These are phyloP conservation scores for Synanthedon tipuliformis DNA, from an alignment of 2,888 invertebrate species.

Conservation along the genomic window DNA sequence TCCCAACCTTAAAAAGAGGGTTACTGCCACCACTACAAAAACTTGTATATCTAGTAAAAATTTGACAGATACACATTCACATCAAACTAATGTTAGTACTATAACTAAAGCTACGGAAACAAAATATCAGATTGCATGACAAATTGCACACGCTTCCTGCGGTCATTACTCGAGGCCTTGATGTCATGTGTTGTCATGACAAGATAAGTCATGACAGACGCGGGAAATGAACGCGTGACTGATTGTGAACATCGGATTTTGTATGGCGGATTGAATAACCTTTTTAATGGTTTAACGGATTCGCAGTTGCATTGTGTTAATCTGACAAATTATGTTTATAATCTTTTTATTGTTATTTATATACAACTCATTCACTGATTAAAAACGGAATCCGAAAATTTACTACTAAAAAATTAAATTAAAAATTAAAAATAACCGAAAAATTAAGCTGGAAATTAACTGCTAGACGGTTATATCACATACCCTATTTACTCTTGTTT, in stretches of 20 bases:
- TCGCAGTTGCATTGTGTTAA: not conserved
- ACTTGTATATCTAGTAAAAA: too few species aligned
- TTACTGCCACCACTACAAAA: too few species aligned
- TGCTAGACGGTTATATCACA: too few species aligned
- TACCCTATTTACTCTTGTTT: too few species aligned
- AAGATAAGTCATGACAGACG: not conserved
- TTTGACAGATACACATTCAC: too few species aligned
- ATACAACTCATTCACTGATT: too few species aligned
- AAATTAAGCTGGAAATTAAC: too few species aligned
- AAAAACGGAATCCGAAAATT: too few species aligned
- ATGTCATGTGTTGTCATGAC: not conserved
- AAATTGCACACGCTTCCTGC: slow-evolving; percentile 7
- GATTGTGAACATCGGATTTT: not conserved
- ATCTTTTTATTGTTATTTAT: not conserved
- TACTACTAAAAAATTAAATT: too few species aligned
- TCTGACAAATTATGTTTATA: not conserved
- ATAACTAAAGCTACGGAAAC: slow-evolving; percentile 5
- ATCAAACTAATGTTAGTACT: not conserved
- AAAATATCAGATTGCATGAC: slow-evolving; percentile 6
- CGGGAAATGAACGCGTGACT: not conserved
- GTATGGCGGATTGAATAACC: not conserved
- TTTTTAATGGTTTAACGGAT: not conserved
- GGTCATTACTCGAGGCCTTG: not conserved
- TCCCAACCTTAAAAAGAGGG: too few species aligned
- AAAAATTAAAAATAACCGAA: too few species aligned